Evolutionary conservation across 2,888 invertebrate genomes (phyloP).

Genomic region (Megamerina dolium): DNA sequence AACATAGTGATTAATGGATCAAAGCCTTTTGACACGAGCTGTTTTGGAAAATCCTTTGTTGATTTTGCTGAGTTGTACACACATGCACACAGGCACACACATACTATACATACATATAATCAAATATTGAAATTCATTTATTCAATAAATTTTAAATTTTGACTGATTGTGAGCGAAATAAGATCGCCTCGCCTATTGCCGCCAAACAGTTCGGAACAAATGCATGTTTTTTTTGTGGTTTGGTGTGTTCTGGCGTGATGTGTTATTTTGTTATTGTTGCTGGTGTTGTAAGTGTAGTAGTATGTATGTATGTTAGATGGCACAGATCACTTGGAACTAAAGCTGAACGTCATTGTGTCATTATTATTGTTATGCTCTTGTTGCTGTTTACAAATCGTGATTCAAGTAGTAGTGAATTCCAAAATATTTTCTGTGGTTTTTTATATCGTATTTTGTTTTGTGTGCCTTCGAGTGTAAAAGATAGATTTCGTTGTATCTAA

Average conservation of each 20-base stretch:
- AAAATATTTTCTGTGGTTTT: constrained; percentile 30
- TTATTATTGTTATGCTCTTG: constrained; percentile 21
- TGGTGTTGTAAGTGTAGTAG: constrained; percentile 1
- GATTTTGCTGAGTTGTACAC: constrained; percentile 30
- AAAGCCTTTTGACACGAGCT: constrained; percentile 49
- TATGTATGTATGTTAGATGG: background rate
- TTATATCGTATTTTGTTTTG: constrained; percentile 15
- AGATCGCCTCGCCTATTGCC: constrained; percentile 7
- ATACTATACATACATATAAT: constrained; percentile 23
- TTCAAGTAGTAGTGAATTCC: constrained; percentile 36
- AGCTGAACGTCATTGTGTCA: background rate
- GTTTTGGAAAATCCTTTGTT: constrained; percentile 47
- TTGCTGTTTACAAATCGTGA: constrained; percentile 35
- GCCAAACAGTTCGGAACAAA: background rate
- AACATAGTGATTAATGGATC: constrained; percentile 48
- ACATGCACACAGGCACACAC: constrained; percentile 5
- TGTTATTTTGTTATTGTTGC: no score
- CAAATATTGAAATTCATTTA: constrained; percentile 27
- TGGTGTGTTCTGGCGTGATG: no score
- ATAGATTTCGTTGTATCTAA: constrained; percentile 6
- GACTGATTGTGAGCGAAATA: constrained; percentile 44
- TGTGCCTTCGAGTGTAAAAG: background rate
- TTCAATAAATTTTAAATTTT: constrained; percentile 49
- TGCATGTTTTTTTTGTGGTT: background rate
- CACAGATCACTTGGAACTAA: no score